Conservation (phyloP, 2,797 vertebrate genomes). For the Melanotaenia boesemani region DNA sequence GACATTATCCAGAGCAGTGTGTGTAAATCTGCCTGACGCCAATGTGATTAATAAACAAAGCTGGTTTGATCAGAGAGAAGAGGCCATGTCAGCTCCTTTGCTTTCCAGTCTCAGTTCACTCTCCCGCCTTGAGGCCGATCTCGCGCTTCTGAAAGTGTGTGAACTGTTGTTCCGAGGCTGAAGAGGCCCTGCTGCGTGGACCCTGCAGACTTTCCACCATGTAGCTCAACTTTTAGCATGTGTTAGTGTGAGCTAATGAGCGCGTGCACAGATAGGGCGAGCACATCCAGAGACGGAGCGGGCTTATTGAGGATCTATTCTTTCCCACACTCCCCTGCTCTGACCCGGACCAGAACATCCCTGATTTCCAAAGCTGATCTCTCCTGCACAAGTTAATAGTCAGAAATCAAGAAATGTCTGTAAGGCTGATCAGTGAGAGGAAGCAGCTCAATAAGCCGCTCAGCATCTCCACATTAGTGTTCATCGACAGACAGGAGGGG, state of each 20-base stretch:
- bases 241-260: neutral
- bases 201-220: neutral
- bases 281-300: constrained; percentile 44
- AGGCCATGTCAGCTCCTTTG: no score
- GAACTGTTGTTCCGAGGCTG: constrained; percentile 4
- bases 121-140: constrained; percentile 4
- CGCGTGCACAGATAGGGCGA: neutral
- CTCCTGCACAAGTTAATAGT: constrained; percentile 54
- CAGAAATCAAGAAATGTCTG: constrained; percentile 59
- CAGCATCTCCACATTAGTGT: constrained; percentile 22
- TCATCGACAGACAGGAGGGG: constrained; percentile 16
- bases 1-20: no score
- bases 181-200: constrained; percentile 10
- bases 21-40: no score
- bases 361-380: constrained; percentile 80
- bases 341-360: constrained; percentile 54
- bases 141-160: constrained; percentile 1
- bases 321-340: constrained; percentile 75
- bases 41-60: no score
- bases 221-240: constrained; percentile 15
- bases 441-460: constrained; percentile 42
- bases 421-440: constrained; percentile 49
- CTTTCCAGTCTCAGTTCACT: no score
- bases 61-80: no score
- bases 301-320: constrained; percentile 75